Conservation (phyloP, 2,888 invertebrate species). For the Melieria crassipennis region DNA sequence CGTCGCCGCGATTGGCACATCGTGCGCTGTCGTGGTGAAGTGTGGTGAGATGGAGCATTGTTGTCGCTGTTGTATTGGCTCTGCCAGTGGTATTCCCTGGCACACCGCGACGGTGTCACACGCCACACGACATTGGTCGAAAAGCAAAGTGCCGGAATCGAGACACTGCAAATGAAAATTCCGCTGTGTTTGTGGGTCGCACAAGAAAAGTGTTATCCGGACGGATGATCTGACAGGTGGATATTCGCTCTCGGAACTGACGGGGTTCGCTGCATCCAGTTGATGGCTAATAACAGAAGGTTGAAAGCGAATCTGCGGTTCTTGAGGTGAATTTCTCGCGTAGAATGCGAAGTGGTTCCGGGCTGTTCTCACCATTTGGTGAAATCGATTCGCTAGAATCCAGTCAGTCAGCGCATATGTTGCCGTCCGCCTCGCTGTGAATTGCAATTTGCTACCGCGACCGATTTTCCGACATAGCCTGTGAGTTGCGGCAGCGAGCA, state of each 20-base stretch:
- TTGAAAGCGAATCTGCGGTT: conserved; percentile 12
- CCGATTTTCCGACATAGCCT: not conserved
- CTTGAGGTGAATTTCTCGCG: conserved; percentile 20
- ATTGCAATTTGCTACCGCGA: conserved; percentile 1
- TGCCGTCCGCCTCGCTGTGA: conserved; percentile 15
- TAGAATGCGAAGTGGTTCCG: conserved; percentile 2
- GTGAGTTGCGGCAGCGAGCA: not conserved
- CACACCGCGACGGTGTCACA: conserved; percentile 6
- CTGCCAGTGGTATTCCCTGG: conserved; percentile 32
- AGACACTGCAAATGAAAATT: not conserved
- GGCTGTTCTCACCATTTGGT: conserved; percentile 30
- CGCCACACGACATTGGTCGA: conserved; percentile 29
- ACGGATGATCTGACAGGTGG: not conserved
- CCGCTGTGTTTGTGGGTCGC: conserved; percentile 11
- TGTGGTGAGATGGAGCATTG: conserved; percentile 22
- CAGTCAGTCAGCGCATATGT: conserved; percentile 14
- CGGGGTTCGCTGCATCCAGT: too few relatives aligned
- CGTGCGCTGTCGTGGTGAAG: conserved; percentile 15
- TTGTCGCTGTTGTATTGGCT: not conserved
- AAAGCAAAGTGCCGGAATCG: conserved; percentile 30
- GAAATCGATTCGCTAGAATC: conserved; percentile 24
- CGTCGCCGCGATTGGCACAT: conserved; percentile 25
- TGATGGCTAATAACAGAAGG: too few relatives aligned
- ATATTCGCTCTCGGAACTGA: not conserved
- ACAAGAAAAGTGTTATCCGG: conserved; percentile 11